A percentile compares a stretch with the other conserved stretches of the same genome.
These are phyloP conservation scores for Aptenodytes patagonicus DNA, from an alignment of 2,113 vertebrate species.

Conservation along the genomic window DNA sequence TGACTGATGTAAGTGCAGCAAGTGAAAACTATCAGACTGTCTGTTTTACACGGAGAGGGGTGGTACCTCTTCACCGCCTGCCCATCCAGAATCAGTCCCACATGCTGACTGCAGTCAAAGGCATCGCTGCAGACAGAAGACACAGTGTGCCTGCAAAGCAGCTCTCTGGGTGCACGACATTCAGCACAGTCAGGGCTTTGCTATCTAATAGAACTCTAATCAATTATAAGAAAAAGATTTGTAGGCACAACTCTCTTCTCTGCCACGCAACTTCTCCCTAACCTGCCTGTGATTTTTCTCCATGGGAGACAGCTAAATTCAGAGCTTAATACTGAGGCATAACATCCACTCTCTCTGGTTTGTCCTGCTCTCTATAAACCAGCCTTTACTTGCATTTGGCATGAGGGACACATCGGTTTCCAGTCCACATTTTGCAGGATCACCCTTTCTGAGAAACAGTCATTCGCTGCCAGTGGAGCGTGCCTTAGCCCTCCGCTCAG, in stretches of 20 bases:
- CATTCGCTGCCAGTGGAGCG: fast-evolving
- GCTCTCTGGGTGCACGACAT: fast-evolving
- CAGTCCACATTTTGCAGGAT: not conserved
- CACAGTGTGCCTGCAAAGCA: not conserved
- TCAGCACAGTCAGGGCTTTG: not conserved
- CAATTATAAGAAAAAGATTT: not conserved
- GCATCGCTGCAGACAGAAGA: not conserved
- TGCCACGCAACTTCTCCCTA: not conserved
- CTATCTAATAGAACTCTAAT: not conserved
- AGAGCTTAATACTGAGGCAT: not conserved
- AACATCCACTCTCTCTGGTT: not conserved
- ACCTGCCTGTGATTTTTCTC: not conserved
- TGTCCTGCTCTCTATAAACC: not conserved
- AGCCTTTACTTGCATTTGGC: not conserved
- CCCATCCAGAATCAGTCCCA: not conserved
- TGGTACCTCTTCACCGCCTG: not conserved
- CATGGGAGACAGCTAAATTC: not conserved
- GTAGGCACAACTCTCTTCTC: not conserved
- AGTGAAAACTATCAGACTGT: not conserved
- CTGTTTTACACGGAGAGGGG: fast-evolving
- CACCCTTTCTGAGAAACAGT: not conserved
- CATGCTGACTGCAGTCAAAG: not conserved
- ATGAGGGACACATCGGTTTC: not conserved
- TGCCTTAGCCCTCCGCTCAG: not conserved
- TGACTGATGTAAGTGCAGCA: not conserved